phyloP scores from a whole-genome alignment of 2,113 vertebrate genomes.

The Mesitornis unicolor region DNA sequence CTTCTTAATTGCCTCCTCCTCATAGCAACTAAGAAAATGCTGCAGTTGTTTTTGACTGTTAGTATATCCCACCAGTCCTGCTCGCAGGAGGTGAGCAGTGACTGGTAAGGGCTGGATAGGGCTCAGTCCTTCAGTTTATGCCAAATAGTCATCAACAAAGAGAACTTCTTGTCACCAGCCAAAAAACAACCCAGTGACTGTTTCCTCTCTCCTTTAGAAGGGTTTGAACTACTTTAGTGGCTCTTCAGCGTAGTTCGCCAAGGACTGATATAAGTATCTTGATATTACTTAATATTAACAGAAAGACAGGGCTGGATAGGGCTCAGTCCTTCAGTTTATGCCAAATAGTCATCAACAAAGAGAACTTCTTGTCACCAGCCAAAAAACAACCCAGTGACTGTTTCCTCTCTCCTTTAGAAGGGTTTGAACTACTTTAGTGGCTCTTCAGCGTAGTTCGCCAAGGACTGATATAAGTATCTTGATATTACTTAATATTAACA shows the following conservation, averaged over 20 bases:
- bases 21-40: neutral
- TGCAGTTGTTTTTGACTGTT: neutral
- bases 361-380: neutral
- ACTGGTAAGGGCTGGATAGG: neutral
- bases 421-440: neutral
- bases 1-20: neutral
- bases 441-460: accelerated
- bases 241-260: accelerated
- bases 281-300: neutral
- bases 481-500: neutral
- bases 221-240: neutral
- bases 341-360: neutral
- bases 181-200: neutral
- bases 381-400: neutral
- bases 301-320: neutral
- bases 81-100: neutral
- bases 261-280: neutral
- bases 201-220: neutral
- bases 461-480: neutral
- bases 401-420: neutral
- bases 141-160: neutral
- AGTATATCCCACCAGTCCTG: neutral
- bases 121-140: neutral
- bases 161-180: neutral
- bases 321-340: neutral